Evolutionary conservation across 2,888 invertebrate genomes (phyloP).

Genomic region (Megaustenia siamemsis): DNA sequence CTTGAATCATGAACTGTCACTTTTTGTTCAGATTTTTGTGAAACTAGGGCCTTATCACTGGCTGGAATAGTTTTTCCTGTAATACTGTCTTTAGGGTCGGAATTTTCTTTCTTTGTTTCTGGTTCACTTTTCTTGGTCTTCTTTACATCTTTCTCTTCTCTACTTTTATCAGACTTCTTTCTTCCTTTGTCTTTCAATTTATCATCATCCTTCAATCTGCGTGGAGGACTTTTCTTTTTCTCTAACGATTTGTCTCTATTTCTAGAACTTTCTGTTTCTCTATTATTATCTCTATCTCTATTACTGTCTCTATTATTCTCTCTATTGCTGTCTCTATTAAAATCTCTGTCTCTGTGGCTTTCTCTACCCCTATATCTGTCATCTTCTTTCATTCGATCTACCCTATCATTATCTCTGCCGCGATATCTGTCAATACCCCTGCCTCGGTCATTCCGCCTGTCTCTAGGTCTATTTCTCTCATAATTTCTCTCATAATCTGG

Average conservation of each 20-base stretch:
- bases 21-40: slow-evolving; percentile 24
- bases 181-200: slow-evolving; percentile 59
- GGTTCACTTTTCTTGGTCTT: slow-evolving; percentile 28
- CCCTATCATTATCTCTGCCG: not conserved
- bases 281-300: slow-evolving; percentile 37
- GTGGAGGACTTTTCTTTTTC: slow-evolving; percentile 81
- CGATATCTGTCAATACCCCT: slow-evolving; percentile 28
- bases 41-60: slow-evolving; percentile 25
- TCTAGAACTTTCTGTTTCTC: slow-evolving; percentile 5
- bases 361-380: slow-evolving; percentile 28
- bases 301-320: no score
- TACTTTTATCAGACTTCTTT: slow-evolving; percentile 62
- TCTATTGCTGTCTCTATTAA: no score
- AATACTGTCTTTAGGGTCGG: slow-evolving; percentile 27
- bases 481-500: slow-evolving; percentile 16
- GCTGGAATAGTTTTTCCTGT: slow-evolving; percentile 30
- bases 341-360: slow-evolving; percentile 36
- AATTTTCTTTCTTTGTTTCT: slow-evolving; percentile 37
- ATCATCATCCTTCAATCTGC: slow-evolving; percentile 69
- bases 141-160: slow-evolving; percentile 57
- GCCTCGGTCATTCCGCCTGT: slow-evolving; percentile 35
- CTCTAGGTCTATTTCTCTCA: slow-evolving; percentile 16
- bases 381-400: slow-evolving; percentile 12
- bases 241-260: slow-evolving; percentile 75
- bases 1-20: not conserved